A percentile compares a stretch with the other conserved stretches of the same genome.
phyloP scores from a whole-genome alignment of 2,113 vertebrate genomes.

The Plestiodon gilberti region DNA sequence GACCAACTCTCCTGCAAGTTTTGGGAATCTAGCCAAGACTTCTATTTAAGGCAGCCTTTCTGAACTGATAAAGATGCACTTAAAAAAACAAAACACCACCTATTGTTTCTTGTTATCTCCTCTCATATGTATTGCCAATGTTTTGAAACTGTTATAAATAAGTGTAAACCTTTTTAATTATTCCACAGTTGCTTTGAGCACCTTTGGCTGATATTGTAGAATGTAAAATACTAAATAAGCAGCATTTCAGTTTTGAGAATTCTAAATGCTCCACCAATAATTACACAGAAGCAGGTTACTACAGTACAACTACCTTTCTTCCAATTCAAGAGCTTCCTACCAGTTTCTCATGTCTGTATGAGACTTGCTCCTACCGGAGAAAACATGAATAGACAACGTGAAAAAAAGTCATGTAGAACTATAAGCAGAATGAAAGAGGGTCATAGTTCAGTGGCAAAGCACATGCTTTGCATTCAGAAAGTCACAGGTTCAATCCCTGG shows the following conservation, averaged over 20 bases:
- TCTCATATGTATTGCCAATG: neutral
- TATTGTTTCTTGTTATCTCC: neutral
- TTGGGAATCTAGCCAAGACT: neutral
- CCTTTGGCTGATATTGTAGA: neutral
- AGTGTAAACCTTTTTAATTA: neutral
- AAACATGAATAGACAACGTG: slow-evolving; percentile 10
- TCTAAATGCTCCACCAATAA: neutral
- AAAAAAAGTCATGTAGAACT: neutral
- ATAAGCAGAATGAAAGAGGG: neutral
- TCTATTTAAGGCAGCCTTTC: neutral
- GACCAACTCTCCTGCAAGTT: too few species aligned
- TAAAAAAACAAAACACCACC: too few species aligned
- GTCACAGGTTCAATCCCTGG: too few species aligned
- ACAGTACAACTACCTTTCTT: neutral
- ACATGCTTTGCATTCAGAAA: too few species aligned
- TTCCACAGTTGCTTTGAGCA: neutral
- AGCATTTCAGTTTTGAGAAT: neutral
- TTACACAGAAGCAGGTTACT: neutral
- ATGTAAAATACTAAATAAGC: neutral
- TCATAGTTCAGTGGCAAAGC: neutral
- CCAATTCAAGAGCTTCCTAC: neutral
- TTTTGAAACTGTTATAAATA: neutral
- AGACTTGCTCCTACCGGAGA: neutral
- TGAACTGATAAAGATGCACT: neutral
- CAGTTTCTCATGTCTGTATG: neutral